Conservation (phyloP, 1,140 invertebrate species). For the Hyposmocoma kahamanoa region DNA sequence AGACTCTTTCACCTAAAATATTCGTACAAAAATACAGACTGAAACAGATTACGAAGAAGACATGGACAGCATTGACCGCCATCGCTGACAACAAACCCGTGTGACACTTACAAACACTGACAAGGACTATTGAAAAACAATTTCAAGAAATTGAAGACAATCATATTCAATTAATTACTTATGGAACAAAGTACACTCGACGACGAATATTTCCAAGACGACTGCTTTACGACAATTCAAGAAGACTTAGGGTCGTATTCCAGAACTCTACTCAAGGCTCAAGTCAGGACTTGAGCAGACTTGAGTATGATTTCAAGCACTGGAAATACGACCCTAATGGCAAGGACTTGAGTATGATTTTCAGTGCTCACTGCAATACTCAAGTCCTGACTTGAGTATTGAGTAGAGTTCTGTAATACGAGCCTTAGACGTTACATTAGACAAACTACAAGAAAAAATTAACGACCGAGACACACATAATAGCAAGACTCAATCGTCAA, state of each 20-base stretch:
- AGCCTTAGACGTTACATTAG: background rate
- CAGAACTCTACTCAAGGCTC: too few relatives aligned
- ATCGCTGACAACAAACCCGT: background rate
- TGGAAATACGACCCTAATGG: too few relatives aligned
- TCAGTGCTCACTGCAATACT: too few relatives aligned
- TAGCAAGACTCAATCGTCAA: background rate
- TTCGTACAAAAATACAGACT: constrained; percentile 1
- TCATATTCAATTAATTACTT: constrained; percentile 2
- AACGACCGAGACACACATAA: background rate
- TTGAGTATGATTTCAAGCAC: too few relatives aligned
- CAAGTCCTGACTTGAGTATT: too few relatives aligned
- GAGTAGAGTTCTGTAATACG: too few relatives aligned
- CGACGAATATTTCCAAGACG: constrained; percentile 6
- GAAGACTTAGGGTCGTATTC: too few relatives aligned
- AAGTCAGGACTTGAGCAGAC: too few relatives aligned
- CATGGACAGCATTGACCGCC: background rate
- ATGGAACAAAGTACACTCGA: background rate
- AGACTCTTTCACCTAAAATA: background rate
- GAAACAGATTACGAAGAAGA: background rate
- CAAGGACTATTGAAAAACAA: background rate
- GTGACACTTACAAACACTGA: constrained; percentile 3
- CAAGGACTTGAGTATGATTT: too few relatives aligned
- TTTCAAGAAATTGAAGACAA: constrained; percentile 8
- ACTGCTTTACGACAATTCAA: background rate
- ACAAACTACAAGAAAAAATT: constrained; percentile 3